These are phyloP conservation scores for Natrix natrix DNA, from an alignment of 2,797 vertebrate species.

Conservation along the genomic window DNA sequence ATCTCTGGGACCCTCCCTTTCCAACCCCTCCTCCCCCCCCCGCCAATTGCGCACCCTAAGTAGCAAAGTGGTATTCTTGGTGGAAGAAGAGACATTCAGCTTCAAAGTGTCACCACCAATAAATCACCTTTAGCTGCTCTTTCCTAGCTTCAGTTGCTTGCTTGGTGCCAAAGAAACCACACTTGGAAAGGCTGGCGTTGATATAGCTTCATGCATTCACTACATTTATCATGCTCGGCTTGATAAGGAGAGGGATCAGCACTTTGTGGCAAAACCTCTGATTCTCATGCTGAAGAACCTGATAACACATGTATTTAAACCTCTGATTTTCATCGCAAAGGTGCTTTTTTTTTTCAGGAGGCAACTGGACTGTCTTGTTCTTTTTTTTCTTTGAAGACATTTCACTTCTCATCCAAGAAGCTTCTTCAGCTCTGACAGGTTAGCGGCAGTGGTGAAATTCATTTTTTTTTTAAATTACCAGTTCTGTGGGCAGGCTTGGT, in stretches of 20 bases:
- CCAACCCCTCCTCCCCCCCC: rapidly evolving
- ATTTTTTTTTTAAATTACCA: no score
- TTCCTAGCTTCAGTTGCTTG: not conserved
- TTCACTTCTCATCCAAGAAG: no score
- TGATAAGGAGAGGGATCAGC: not conserved
- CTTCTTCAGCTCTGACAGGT: no score
- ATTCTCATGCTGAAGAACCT: not conserved
- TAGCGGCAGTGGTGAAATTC: no score
- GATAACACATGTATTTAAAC: not conserved
- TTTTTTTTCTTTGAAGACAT: no score
- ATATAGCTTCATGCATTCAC: not conserved
- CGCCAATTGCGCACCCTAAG: not conserved
- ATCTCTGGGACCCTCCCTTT: not conserved
- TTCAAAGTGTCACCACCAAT: not conserved
- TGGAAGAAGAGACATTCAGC: no score
- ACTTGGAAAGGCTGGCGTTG: not conserved
- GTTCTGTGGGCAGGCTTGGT: no score
- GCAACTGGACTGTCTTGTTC: no score
- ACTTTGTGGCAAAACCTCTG: not conserved
- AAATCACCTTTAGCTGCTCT: not conserved
- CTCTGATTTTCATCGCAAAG: no score
- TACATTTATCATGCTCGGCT: not conserved
- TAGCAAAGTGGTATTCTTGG: not conserved
- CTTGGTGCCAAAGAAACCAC: not conserved
- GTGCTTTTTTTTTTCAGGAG: no score